A percentile compares a stretch with the other conserved stretches of the same genome.
Conservation (phyloP, 2,113 vertebrate species). For the Merops nubicus region DNA sequence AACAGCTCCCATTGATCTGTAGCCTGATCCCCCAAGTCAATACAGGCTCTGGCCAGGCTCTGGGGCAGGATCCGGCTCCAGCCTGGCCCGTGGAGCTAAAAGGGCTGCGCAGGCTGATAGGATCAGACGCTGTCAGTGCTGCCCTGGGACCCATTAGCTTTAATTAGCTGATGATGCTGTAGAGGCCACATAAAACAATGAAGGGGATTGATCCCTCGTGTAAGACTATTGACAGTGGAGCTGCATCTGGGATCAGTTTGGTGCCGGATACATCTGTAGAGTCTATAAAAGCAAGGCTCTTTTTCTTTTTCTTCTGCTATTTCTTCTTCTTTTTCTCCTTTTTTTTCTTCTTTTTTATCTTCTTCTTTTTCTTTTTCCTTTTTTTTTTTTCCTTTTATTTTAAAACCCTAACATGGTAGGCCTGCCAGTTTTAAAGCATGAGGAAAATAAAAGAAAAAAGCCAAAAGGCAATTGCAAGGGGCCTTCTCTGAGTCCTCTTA, state of each 20-base stretch:
- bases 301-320: constrained; percentile 10
- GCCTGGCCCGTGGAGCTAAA: background rate
- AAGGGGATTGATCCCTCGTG: constrained; percentile 63
- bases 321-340: background rate
- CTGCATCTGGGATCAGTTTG: constrained; percentile 55
- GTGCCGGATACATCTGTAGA: constrained; percentile 42
- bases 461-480: background rate
- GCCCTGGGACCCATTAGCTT: constrained; percentile 49
- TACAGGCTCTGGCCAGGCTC: background rate
- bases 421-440: background rate
- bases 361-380: background rate
- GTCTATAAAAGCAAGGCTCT: constrained; percentile 43
- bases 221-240: constrained; percentile 50
- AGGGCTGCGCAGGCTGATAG: background rate
- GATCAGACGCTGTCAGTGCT: constrained; percentile 35
- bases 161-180: constrained; percentile 56
- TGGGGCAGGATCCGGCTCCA: constrained; percentile 13
- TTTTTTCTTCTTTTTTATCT: constrained; percentile 8
- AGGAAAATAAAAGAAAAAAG: background rate
- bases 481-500: background rate
- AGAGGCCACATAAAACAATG: constrained; percentile 63
- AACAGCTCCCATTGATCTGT: constrained; percentile 11
- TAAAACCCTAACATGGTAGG: background rate
- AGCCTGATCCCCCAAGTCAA: constrained; percentile 55
- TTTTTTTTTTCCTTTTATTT: background rate